These are phyloP conservation scores for Brassicogethes aeneus DNA, from an alignment of 2,888 invertebrate genomes.

Conservation along the genomic window DNA sequence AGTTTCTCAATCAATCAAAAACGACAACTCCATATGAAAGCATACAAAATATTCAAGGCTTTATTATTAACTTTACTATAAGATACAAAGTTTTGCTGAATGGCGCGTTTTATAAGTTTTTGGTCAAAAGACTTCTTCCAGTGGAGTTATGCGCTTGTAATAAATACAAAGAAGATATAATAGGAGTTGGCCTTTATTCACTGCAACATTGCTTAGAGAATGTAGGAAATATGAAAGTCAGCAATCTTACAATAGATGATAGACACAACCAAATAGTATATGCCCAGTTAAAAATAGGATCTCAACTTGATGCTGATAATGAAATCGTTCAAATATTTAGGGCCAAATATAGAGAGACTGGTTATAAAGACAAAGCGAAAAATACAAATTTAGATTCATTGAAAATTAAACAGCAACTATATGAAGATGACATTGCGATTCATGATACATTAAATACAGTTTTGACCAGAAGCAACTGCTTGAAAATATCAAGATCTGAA, in stretches of 20 bases:
- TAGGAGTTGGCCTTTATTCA: neutral
- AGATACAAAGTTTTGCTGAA: neutral
- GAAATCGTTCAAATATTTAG: neutral
- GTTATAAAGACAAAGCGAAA: neutral
- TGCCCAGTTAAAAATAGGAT: neutral
- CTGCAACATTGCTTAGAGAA: neutral
- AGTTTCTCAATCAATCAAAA: neutral
- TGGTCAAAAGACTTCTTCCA: neutral
- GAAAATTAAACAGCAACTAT: no score
- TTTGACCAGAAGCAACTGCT: constrained; percentile 23
- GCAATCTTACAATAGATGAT: neutral
- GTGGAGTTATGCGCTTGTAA: neutral
- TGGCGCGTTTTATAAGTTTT: neutral
- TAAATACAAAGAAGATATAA: constrained; percentile 1
- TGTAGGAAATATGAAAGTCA: neutral
- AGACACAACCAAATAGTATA: neutral
- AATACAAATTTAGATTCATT: neutral
- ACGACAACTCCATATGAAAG: neutral
- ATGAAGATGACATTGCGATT: no score
- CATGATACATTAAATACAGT: constrained; percentile 17
- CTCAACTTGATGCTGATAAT: neutral
- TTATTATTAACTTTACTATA: neutral
- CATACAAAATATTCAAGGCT: neutral
- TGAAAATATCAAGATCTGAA: constrained; percentile 23
- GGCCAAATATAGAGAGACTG: neutral